A percentile compares a stretch with the other conserved stretches of the same genome.
phyloP scores from a whole-genome alignment of 2,888 invertebrate genomes.

The Tetranychus truncatus region DNA sequence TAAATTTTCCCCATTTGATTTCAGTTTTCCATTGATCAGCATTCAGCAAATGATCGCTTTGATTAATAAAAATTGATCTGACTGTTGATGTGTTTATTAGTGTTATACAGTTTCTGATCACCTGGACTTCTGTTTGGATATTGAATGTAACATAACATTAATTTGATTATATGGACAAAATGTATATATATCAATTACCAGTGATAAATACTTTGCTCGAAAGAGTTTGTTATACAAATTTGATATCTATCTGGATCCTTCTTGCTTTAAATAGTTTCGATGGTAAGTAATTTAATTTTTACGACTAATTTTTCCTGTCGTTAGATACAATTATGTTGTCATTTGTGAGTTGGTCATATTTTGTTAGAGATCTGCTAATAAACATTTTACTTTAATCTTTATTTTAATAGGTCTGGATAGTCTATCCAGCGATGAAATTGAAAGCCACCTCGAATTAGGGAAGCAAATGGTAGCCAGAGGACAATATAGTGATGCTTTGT shows the following conservation, averaged over 20 bases:
- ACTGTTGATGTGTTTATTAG: neutral
- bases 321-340: no score
- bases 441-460: slow-evolving; percentile 81
- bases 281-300: neutral
- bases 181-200: neutral
- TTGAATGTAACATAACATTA: neutral
- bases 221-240: neutral
- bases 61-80: no score
- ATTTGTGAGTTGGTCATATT: no score
- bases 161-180: neutral
- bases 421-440: slow-evolving; percentile 44
- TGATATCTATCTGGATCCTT: neutral
- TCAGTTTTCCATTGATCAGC: neutral
- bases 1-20: neutral
- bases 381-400: no score
- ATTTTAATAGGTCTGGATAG: neutral
- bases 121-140: neutral
- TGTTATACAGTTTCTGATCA: neutral
- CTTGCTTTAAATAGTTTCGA: neutral
- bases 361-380: no score
- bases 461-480: slow-evolving; percentile 75
- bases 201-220: neutral
- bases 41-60: no score
- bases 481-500: slow-evolving; percentile 82
- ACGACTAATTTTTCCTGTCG: no score